These are phyloP conservation scores for Trachymyrmex septentrionalis DNA, from an alignment of 1,140 invertebrate genomes.

Conservation along the genomic window DNA sequence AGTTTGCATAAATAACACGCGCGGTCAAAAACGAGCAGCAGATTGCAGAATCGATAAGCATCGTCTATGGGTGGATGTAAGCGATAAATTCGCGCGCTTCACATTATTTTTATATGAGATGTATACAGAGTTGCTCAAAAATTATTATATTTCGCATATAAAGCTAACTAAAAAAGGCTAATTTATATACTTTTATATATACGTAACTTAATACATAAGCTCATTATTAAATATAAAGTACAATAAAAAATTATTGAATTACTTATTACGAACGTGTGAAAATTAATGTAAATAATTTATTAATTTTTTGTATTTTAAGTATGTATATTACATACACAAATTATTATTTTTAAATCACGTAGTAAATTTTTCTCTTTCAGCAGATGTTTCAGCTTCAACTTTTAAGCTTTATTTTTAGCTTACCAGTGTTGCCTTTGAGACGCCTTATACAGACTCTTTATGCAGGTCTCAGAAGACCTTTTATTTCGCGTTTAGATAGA, in stretches of 20 bases:
- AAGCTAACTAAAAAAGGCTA: not conserved
- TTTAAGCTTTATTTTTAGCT: not conserved
- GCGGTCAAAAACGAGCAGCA: slow-evolving; percentile 8
- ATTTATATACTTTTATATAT: not conserved
- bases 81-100: slow-evolving; percentile 42
- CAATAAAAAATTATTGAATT: not conserved
- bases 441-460: not conserved
- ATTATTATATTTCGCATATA: not conserved
- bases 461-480: not conserved
- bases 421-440: not conserved
- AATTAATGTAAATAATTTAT: slow-evolving; percentile 11
- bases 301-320: slow-evolving; percentile 7
- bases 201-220: not conserved
- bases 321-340: not conserved
- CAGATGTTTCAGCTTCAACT: not conserved
- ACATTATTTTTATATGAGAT: slow-evolving; percentile 44
- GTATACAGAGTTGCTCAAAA: not conserved
- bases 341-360: slow-evolving; percentile 3
- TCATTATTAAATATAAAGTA: slow-evolving; percentile 1
- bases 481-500: slow-evolving; percentile 35
- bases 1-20: slow-evolving; percentile 49
- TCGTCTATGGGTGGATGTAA: slow-evolving; percentile 23
- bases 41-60: slow-evolving; percentile 39
- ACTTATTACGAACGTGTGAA: not conserved
- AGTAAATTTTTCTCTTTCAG: not conserved